These are phyloP conservation scores for Cerceris rybyensis DNA, from an alignment of 2,888 invertebrate species.

Conservation along the genomic window DNA sequence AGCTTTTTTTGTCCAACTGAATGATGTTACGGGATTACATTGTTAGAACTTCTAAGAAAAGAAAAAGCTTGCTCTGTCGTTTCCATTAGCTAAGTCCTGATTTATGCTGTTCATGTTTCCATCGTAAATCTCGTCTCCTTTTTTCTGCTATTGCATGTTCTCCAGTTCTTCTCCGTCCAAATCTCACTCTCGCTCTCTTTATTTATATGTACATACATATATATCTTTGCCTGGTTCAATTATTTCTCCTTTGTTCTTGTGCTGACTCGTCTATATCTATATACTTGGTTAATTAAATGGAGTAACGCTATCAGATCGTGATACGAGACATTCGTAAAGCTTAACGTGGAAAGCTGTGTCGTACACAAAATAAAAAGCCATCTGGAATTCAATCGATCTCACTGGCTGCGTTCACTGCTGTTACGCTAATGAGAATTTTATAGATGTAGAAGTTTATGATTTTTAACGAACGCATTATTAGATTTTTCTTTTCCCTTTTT, in stretches of 20 bases:
- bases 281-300: neutral
- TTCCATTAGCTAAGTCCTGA: conserved; percentile 19
- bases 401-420: no score
- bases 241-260: neutral
- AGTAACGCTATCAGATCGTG: no score
- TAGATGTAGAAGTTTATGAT: no score
- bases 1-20: neutral
- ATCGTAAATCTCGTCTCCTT: conserved; percentile 25
- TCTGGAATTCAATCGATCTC: neutral
- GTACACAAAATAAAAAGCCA: neutral
- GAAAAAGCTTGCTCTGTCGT: conserved; percentile 13
- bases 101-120: conserved; percentile 27
- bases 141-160: conserved; percentile 5
- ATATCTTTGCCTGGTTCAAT: neutral
- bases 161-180: conserved; percentile 20
- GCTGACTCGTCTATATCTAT: neutral
- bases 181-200: conserved; percentile 11
- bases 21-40: conserved; percentile 3
- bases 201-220: neutral
- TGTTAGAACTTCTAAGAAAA: conserved; percentile 19
- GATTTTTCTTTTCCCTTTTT: no score
- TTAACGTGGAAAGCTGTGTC: no score
- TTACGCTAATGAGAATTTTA: no score
- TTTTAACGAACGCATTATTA: no score
- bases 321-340: neutral